A percentile compares a stretch with the other conserved stretches of the same genome.
phyloP scores from a whole-genome alignment of 1,140 invertebrate species.

The Trichoplusia ni region DNA sequence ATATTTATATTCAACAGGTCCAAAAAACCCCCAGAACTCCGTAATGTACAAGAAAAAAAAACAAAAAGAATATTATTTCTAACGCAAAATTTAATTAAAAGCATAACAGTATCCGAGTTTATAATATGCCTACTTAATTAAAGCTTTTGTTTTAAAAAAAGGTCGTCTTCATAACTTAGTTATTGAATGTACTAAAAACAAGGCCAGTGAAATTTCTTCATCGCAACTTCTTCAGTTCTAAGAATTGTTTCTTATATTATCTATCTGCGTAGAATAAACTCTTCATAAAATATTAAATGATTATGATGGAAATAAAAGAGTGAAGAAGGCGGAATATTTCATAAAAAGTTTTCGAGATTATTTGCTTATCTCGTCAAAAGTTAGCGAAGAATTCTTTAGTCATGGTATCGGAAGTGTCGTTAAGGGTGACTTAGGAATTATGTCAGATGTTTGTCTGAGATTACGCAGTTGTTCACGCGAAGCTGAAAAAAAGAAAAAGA shows the following conservation, averaged over 20 bases:
- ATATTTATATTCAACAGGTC: conserved; percentile 1
- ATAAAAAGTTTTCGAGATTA: too few relatives aligned
- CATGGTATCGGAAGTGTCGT: too few relatives aligned
- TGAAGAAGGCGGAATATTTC: too few relatives aligned
- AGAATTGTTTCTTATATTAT: background rate
- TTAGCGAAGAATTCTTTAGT: too few relatives aligned
- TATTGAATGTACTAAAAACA: conserved; percentile 10
- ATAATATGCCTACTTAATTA: conserved; percentile 36
- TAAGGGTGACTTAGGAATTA: too few relatives aligned
- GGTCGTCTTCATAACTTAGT: conserved; percentile 25
- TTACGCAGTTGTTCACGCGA: too few relatives aligned
- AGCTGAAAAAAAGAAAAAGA: too few relatives aligned
- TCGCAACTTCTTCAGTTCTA: conserved; percentile 6
- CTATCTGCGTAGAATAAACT: background rate
- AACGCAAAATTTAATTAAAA: conserved; percentile 32
- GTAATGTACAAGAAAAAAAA: conserved; percentile 19
- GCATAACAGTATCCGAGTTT: conserved; percentile 29
- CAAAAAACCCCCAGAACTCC: conserved; percentile 3
- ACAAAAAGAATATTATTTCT: conserved; percentile 21
- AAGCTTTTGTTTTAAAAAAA: conserved; percentile 27
- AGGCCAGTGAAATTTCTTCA: conserved; percentile 18
- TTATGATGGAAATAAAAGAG: too few relatives aligned
- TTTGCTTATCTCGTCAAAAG: too few relatives aligned
- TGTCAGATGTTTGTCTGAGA: too few relatives aligned
- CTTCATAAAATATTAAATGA: conserved; percentile 3